Evolutionary conservation across 2,797 vertebrate species (phyloP).

Genomic region (Ptychadena robeensis): DNA sequence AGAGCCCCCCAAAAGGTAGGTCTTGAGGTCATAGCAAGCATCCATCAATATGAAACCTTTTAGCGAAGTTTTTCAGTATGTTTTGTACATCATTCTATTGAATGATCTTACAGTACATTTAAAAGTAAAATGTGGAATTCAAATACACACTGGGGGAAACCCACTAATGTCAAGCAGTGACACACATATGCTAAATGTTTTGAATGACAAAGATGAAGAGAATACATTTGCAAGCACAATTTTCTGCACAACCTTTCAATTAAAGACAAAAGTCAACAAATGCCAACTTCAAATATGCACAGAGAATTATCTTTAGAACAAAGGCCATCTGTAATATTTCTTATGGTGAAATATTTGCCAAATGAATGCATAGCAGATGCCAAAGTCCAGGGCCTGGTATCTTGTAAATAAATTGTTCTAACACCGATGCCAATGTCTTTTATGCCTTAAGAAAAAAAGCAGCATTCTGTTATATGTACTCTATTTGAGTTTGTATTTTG

Average conservation of each 20-base stretch:
- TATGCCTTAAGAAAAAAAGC: not conserved
- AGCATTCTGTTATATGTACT: not conserved
- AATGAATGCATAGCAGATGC: not conserved
- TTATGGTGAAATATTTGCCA: not conserved
- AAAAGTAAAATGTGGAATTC: not conserved
- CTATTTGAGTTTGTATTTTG: not conserved
- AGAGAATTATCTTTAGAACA: not conserved
- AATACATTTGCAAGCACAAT: conserved; percentile 20
- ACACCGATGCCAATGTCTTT: not conserved
- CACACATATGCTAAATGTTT: conserved; percentile 28
- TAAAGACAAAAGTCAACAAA: conserved; percentile 23
- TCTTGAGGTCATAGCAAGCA: not conserved
- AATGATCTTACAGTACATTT: not conserved
- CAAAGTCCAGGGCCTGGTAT: not conserved
- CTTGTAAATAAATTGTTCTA: not conserved
- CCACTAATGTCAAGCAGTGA: not conserved
- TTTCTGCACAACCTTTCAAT: conserved; percentile 1
- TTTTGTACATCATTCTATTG: not conserved
- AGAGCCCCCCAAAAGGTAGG: not conserved
- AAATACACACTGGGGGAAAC: not conserved
- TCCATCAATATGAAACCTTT: not conserved
- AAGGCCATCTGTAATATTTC: conserved; percentile 2
- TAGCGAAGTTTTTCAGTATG: not conserved
- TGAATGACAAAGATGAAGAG: conserved; percentile 11
- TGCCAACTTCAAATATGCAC: conserved; percentile 15